Evolutionary conservation across 2,113 vertebrate species (phyloP), one percentile per base, ranked within the genome.

Genomic region (Psittacula cyanocephala): DNA sequence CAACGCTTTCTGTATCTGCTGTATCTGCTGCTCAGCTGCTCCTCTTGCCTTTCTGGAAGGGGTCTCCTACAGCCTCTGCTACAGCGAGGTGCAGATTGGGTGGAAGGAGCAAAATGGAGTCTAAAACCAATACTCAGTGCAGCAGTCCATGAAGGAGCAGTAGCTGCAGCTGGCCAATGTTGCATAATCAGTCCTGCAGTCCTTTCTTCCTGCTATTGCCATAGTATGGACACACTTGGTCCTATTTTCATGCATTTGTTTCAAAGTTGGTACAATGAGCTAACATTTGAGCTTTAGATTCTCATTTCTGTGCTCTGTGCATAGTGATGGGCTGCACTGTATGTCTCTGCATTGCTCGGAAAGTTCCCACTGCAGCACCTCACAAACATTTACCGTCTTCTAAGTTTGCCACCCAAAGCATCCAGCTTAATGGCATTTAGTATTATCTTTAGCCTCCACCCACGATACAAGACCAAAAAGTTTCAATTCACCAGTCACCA

Each of bases 241-340:
- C n/a, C 31, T 89, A 14, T 49, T 87, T 44, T 59, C 16, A 24
- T 25, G 37, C 37, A 19, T 74, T 81, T 81, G 49, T 70, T 86
- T 84, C n/a, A n/a, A 23, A 52, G 46, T 6, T 17, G 27, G 14
- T 57, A 47, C 19, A 52, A 33, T 1, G 1, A 0, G 0, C 14
- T 71, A 46, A 27, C 15, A 4, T 81, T 22, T 41, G 46, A 78
- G 37, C 43, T 67, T 28, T 18, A 12, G 37, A 77, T 31, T 37
- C 46, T 91, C 15, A 3, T 93, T 89, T 76, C 81, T 81, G 31
- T 43, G 10, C 60, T 81, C 3, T 1, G 52, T n/a, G 39, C 1
- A 1, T 19, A 59, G 67, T 1, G 1, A 43, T 41, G 46, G 35
- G 17, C 68, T 74, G 64, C 33, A 19, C 7, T 89, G 78, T 9